Percentiles rank a stretch among this genome's conserved stretches.
Evolutionary conservation across 1,140 invertebrate species (phyloP).

Genomic region (Eueides isabella): DNA sequence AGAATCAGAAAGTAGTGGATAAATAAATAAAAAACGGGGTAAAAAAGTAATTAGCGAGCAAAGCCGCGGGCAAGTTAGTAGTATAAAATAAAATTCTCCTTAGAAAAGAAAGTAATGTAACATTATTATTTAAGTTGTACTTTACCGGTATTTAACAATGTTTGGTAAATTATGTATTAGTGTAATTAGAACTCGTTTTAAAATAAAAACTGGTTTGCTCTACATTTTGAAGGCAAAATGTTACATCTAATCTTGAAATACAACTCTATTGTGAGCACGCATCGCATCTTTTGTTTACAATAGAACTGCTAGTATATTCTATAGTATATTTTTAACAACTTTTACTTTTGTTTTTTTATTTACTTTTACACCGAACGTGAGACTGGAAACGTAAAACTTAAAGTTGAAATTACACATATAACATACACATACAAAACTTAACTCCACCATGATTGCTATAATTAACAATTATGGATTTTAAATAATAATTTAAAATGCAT

Average conservation of each 20-base stretch:
- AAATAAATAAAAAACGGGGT: too few species aligned
- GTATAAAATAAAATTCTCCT: too few species aligned
- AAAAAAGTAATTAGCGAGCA: too few species aligned
- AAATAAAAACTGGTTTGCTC: constrained; percentile 6
- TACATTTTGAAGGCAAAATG: constrained; percentile 16
- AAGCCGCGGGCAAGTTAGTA: too few species aligned
- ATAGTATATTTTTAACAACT: neutral
- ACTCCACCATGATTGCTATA: too few species aligned
- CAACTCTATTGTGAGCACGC: constrained; percentile 8
- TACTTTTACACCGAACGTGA: neutral
- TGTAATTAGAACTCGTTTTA: constrained; percentile 6
- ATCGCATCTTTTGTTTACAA: constrained; percentile 8
- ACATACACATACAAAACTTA: too few species aligned
- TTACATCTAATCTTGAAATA: constrained; percentile 12
- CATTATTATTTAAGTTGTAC: neutral
- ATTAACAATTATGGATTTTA: too few species aligned
- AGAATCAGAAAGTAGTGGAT: too few species aligned
- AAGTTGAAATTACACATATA: too few species aligned
- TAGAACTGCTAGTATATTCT: neutral
- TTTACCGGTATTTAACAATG: neutral
- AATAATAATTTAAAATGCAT: too few species aligned
- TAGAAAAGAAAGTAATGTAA: neutral
- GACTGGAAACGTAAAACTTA: too few species aligned
- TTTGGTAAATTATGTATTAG: neutral
- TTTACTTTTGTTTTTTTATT: neutral